Percentiles rank a stretch among this genome's conserved stretches.
Evolutionary conservation across 2,113 vertebrate genomes (phyloP).

Genomic region (Trochalopteron elliotii): DNA sequence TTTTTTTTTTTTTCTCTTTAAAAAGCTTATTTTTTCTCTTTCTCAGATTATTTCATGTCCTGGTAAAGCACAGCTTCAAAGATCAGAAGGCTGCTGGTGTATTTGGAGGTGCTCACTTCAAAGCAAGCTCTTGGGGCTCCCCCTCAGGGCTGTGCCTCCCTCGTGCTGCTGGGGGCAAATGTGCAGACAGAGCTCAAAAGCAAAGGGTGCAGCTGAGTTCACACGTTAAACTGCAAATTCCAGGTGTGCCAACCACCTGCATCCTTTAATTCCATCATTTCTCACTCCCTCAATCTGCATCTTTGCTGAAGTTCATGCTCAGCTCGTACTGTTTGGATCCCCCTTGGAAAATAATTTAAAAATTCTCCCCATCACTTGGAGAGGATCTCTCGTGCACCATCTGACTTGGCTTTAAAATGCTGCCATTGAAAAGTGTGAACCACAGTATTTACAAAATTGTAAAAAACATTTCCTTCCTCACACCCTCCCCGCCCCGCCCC

Average conservation of each 20-base stretch:
- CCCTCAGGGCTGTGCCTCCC: not conserved
- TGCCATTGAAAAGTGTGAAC: not conserved
- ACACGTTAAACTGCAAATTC: not conserved
- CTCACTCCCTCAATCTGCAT: not conserved
- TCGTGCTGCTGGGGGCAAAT: not conserved
- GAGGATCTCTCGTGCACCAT: not conserved
- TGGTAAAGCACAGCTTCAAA: conserved; percentile 6
- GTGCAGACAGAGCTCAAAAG: not conserved
- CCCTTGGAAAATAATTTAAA: not conserved
- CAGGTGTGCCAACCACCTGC: rapidly evolving
- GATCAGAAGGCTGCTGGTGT: not conserved
- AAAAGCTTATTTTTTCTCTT: not conserved
- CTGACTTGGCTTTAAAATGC: not conserved
- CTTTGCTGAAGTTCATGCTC: not conserved
- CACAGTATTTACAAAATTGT: not conserved
- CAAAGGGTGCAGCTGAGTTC: not conserved
- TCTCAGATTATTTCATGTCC: not conserved
- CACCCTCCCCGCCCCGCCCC: not conserved
- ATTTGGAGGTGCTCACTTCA: not conserved
- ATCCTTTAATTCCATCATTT: not conserved
- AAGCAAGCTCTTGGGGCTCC: not conserved
- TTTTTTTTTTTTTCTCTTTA: not conserved
- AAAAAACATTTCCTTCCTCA: not conserved
- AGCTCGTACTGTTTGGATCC: not conserved
- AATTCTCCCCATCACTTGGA: not conserved